Base-by-base conservation (phyloP, 2,888 invertebrate species). In the Allophyes oxyacanthae region DNA sequence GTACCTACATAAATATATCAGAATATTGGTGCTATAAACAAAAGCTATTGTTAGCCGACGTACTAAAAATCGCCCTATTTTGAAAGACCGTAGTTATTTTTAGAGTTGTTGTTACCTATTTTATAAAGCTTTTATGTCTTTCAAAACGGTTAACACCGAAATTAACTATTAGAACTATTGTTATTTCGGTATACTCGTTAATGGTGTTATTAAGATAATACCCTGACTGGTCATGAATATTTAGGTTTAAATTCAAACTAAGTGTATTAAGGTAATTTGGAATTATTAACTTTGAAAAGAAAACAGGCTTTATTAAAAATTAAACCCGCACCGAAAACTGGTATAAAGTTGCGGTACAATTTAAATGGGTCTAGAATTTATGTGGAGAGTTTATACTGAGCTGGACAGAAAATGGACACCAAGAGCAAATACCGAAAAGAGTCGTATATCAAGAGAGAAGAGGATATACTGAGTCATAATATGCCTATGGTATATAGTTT, bases 181-280 rank as follows among this genome's bases (percentile, higher is more conserved):
- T 44, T 64, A 64, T 64, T 64, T 64, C 41, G 10, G 53, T 36
- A n/a, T n/a, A n/a, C n/a, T n/a, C n/a, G n/a, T n/a, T n/a, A n/a
- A n/a, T n/a, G n/a, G n/a, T n/a, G n/a, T n/a, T n/a, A n/a, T n/a
- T n/a, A n/a, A n/a, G n/a, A n/a, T n/a, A 60, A 46, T 48, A 26
- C 15, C 48, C 44, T 60, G 67, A 45, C 53, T 53, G 61, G 43
- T 41, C 37, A 14, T 37, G 37, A 26, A 41, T 42, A 65, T 33
- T 1, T 32, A 61, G 36, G 44, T 37, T 63, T 57, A n/a, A 56
- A 44, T 37, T 63, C 50, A n/a, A 56, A 44, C 42, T 32, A 41
- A 28, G 48, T 36, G 20, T 33, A 3, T 20, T 20, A 20, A 20
- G 20, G 20, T 20, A 20, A 20, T 3, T 2, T 20, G 2, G 20